Percentiles rank a stretch among this genome's conserved stretches.
phyloP scores from a whole-genome alignment of 2,888 invertebrate species.

The Cryptocheilus praepositus region DNA sequence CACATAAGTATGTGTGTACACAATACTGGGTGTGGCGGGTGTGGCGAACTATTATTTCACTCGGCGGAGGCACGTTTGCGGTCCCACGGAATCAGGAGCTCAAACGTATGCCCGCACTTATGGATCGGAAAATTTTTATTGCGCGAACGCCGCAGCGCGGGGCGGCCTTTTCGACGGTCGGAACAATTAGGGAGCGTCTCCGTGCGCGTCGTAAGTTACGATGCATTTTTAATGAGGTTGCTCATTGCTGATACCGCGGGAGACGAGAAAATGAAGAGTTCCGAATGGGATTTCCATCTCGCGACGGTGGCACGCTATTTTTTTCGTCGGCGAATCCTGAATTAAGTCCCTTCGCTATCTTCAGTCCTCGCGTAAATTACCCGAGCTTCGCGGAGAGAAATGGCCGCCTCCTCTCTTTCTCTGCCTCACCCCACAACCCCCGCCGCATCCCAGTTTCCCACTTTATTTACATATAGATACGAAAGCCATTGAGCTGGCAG shows the following conservation, averaged over 20 bases:
- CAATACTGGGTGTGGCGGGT: constrained; percentile 67
- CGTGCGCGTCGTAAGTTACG: too few relatives aligned
- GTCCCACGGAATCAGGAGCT: constrained; percentile 3
- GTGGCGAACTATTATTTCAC: constrained; percentile 50
- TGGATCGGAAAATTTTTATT: too few relatives aligned
- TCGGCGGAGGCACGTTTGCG: constrained; percentile 26
- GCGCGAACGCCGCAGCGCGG: too few relatives aligned
- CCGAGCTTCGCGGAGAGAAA: constrained; percentile 56
- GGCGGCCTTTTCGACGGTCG: too few relatives aligned
- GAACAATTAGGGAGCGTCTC: too few relatives aligned
- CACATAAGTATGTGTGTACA: constrained; percentile 54
- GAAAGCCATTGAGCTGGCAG: constrained; percentile 60
- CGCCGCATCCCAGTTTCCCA: constrained; percentile 37
- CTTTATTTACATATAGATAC: constrained; percentile 72
- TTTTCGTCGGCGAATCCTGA: constrained; percentile 52
- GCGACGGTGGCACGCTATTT: constrained; percentile 43
- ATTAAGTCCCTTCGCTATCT: constrained; percentile 59
- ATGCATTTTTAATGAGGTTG: constrained; percentile 21
- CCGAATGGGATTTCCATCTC: constrained; percentile 61
- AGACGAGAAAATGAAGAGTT: constrained; percentile 49
- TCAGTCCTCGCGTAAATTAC: constrained; percentile 60
- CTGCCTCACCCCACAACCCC: constrained; percentile 12
- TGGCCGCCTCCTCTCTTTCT: constrained; percentile 52
- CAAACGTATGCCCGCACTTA: too few relatives aligned
- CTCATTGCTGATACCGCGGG: constrained; percentile 38